A percentile compares a stretch with the other conserved stretches of the same genome.
phyloP scores from a whole-genome alignment of 1,140 invertebrate species.

The Eufriesea mexicana region DNA sequence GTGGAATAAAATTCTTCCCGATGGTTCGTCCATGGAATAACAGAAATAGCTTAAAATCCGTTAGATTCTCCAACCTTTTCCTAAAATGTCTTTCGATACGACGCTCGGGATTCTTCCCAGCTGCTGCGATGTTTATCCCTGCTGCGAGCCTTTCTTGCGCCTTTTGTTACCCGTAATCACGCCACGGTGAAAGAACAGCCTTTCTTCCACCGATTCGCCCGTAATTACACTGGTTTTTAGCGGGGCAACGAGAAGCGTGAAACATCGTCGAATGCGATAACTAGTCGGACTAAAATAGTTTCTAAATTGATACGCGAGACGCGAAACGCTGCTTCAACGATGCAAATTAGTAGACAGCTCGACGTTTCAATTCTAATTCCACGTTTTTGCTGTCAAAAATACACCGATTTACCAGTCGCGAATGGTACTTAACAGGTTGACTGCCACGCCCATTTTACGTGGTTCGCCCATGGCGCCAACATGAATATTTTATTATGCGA shows the following conservation, averaged over 20 bases:
- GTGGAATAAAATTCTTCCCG: neutral
- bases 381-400: too few species aligned
- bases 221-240: neutral
- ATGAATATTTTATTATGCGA: too few species aligned
- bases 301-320: neutral
- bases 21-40: too few species aligned
- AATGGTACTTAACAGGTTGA: too few species aligned
- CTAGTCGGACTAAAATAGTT: neutral
- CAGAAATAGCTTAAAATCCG: neutral
- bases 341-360: too few species aligned
- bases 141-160: neutral
- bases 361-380: too few species aligned
- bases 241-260: neutral
- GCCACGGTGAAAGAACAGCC: constrained; percentile 1
- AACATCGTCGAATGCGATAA: neutral
- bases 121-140: neutral
- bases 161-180: constrained; percentile 9
- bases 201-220: neutral
- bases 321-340: neutral
- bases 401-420: too few species aligned
- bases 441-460: too few species aligned
- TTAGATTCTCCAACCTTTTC: neutral
- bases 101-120: neutral
- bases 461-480: too few species aligned
- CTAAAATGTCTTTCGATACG: neutral